Base-by-base conservation (phyloP, 1,140 invertebrate genomes). In the Drosophila tristis region DNA sequence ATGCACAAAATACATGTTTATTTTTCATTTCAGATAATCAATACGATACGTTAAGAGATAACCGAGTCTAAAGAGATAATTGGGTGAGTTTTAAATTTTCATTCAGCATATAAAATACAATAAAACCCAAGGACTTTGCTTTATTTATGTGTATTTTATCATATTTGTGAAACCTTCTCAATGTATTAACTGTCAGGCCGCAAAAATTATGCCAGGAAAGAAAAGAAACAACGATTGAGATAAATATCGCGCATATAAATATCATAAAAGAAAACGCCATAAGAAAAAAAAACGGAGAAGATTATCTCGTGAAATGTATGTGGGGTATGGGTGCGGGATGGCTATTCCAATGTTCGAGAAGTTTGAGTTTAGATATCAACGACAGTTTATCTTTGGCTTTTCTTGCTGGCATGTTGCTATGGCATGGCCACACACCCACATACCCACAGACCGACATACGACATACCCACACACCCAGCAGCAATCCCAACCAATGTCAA, bases 221-320 rank as follows among this genome's bases (percentile, higher is more conserved):
- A 31, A 6, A 20, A 47, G 7, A 26, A 57, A 44, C 57, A 60
- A 47, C 72, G 68, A 79, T 79, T 79, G 77, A 79, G 77, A 79
- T 79, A 77, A 79, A 79, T 74, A 79, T 79, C 77, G 51, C 65
- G 77, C 77, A 79, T 79, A 79, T 79, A 79, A 79, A 79, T 77
- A 79, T 79, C 74, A 79, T 79, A 79, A 79, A 78, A 73, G 77
- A 67, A 79, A 73, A 62, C 59, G 59, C 74, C 77, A 79, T 79
- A 77, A 39, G 20, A 29, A 7, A 29, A 29, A n/a, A 79, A 76
- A 79, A 63, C 43, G 25, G 42, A 25, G 47, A 16, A 59, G 57
- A 59, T 59, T 59, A 49, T 44, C 43, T 57, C 20, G 25, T 49
- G 49, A 64, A 55, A 53, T 55, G 55, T 26, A 47, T 5, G 55